These are phyloP conservation scores for Heterodera filipjevi DNA, from an alignment of 2,888 invertebrate genomes.

Conservation along the genomic window DNA sequence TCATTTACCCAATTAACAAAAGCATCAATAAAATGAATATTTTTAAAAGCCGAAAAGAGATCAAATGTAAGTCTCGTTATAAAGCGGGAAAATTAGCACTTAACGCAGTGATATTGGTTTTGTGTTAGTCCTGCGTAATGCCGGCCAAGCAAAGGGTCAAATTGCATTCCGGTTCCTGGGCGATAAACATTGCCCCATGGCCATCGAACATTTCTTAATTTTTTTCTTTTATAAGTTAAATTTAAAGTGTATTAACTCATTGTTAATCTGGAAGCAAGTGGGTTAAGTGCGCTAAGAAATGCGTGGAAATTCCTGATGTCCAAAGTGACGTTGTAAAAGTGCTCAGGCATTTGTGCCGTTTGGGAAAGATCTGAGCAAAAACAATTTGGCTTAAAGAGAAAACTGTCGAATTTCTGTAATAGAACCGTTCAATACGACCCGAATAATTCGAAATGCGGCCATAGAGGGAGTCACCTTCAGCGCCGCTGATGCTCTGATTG, in stretches of 20 bases:
- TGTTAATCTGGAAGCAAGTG: constrained; percentile 11
- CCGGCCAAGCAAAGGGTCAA: constrained; percentile 23
- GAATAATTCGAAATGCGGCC: neutral
- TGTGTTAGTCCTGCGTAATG: neutral
- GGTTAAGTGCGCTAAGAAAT: neutral
- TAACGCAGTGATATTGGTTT: neutral
- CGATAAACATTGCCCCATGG: constrained; percentile 18
- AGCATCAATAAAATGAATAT: neutral
- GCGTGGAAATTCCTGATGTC: constrained; percentile 19
- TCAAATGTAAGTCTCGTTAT: too few relatives aligned
- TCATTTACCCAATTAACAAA: neutral
- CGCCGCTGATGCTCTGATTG: constrained; percentile 17
- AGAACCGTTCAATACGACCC: neutral
- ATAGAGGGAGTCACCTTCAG: neutral
- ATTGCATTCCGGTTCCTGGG: constrained; percentile 18
- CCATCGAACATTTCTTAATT: constrained; percentile 16
- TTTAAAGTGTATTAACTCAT: constrained; percentile 12
- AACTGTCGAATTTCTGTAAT: neutral
- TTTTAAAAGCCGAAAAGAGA: neutral
- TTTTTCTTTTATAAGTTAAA: neutral
- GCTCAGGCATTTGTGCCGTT: neutral
- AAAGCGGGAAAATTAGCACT: neutral
- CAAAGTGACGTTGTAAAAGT: constrained; percentile 13
- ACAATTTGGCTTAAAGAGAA: neutral
- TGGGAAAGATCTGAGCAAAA: neutral